A percentile compares a stretch with the other conserved stretches of the same genome.
Evolutionary conservation across 2,113 vertebrate species (phyloP).

Genomic region (Alethe diademata): DNA sequence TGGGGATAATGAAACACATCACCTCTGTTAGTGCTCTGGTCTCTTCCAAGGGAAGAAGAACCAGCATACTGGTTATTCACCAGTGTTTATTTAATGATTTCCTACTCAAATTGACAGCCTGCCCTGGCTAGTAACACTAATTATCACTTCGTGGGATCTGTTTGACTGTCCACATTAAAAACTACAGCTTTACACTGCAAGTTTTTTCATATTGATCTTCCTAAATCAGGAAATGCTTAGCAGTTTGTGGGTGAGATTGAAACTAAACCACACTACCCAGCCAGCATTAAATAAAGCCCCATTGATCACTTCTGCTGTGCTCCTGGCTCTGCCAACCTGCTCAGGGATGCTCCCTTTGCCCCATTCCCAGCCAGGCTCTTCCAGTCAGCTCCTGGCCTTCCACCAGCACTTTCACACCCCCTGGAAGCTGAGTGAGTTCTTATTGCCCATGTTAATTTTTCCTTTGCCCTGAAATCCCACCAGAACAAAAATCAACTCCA

Average conservation of each 20-base stretch:
- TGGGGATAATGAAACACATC: background rate
- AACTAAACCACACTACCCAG: background rate
- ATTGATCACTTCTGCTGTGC: background rate
- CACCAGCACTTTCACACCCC: background rate
- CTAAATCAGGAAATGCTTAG: background rate
- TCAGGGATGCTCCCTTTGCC: background rate
- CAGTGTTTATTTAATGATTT: background rate
- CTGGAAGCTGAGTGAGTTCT: background rate
- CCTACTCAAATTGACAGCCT: background rate
- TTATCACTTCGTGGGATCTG: background rate
- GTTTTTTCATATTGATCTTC: background rate
- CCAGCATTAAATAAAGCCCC: background rate
- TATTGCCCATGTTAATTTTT: background rate
- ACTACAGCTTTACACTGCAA: background rate
- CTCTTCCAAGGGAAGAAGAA: background rate
- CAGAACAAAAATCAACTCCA: background rate
- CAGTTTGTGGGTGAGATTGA: background rate
- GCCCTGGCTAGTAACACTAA: background rate
- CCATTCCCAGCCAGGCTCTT: background rate
- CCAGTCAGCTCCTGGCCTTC: background rate
- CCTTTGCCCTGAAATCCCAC: background rate
- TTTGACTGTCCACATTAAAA: background rate
- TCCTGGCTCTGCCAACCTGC: background rate
- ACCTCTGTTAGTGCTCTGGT: background rate
- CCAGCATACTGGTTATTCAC: background rate